Conservation (phyloP, 2,797 vertebrate species). For the Pelochelys cantorii region DNA sequence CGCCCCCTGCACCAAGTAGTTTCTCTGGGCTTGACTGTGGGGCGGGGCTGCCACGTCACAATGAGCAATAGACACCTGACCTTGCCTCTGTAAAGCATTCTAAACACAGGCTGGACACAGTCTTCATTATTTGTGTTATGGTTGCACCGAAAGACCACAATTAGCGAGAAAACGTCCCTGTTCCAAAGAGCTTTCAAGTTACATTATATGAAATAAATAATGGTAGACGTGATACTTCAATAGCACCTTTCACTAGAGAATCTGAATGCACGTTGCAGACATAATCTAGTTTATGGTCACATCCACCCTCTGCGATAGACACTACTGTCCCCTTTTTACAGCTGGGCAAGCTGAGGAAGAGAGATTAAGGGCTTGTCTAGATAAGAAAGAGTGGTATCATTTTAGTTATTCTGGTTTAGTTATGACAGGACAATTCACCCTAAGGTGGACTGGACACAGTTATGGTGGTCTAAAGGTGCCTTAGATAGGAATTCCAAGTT, state of each 20-base stretch:
- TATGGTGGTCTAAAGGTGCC: neutral
- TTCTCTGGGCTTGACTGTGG: too few species aligned
- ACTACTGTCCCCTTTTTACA: accelerated
- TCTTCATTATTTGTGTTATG: neutral
- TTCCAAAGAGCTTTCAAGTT: neutral
- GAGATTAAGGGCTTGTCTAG: accelerated
- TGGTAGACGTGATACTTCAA: neutral
- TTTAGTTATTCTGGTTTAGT: neutral
- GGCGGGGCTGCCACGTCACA: too few species aligned
- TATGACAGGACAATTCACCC: neutral
- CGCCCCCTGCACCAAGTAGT: too few species aligned
- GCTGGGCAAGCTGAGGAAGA: neutral
- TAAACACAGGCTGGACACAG: accelerated
- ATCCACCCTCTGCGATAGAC: neutral
- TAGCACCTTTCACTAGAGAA: neutral
- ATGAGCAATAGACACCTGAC: neutral
- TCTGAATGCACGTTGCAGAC: neutral
- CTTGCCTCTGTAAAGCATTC: neutral
- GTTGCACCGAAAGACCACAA: accelerated
- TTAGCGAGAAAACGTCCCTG: neutral
- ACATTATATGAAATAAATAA: neutral
- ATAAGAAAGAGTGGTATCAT: neutral
- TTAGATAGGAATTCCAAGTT: accelerated
- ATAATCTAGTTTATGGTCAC: accelerated
- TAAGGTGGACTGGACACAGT: neutral